Evolutionary conservation across 1,140 invertebrate genomes (phyloP), one percentile per base, ranked within the genome.

Genomic region (Zelostemma sp.): DNA sequence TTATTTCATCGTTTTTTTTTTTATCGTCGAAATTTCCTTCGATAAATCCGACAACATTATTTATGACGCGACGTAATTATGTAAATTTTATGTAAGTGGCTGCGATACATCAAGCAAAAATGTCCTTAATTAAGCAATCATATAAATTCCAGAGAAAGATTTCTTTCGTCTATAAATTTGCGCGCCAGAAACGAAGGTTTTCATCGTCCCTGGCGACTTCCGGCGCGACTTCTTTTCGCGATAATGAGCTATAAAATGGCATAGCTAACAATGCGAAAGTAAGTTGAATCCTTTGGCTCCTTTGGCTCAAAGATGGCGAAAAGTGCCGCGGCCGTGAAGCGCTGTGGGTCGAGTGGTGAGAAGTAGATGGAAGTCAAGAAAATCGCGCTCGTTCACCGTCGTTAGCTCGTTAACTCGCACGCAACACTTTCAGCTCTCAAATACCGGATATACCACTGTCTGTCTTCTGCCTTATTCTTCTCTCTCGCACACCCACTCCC

Each of bases 401-500:
- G 83, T 85, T 85, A 83, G 82, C 84, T 85, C 82, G 84, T 85
- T 85, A 85, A 85, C 80, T 83, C 76, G 82, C 84, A 85, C 84
- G 84, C 84, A 85, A 84, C 83, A 85, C 84, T 82, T 85, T 77
- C 73, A 79, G 77, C 81, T 82, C 80, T 82, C 78, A 72, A 82
- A 80, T 81, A 83, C 83, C 83, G 82, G 82, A 83, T 85, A 85
- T 77, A 75, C 77, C 57, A 71, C 74, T 78, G 72, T 76, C 73
- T 76, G 67, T 79, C 74, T 76, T 75, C 68, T 70, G 68, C 59
- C 65, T 74, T 41, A 55, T 72, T 45, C 54, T 69, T 63, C 75
- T 70, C 43, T 57, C 43, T 68, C 50, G 46, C 46, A 31, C 51
- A 58, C 43, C 35, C 40, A 28, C 38, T 58, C 28, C 49, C 33